Percentiles rank a stretch among this genome's conserved stretches.
These are phyloP conservation scores for Chionis minor DNA, from an alignment of 2,113 vertebrate genomes.

Conservation along the genomic window DNA sequence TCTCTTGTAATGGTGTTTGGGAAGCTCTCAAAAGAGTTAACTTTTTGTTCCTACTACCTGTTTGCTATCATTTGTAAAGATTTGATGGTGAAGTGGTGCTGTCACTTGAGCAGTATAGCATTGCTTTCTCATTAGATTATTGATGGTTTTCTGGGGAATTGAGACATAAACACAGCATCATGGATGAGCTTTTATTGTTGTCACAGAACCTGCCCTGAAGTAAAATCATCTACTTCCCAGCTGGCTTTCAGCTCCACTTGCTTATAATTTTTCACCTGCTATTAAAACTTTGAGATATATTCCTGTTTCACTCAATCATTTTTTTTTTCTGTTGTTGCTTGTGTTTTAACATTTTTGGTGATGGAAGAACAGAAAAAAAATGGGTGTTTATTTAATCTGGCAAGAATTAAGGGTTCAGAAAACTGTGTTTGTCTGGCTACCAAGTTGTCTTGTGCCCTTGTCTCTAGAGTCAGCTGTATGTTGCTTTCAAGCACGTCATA, in stretches of 20 bases:
- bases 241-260: conserved; percentile 39
- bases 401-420: not conserved
- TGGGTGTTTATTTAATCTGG: not conserved
- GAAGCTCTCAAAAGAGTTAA: conserved; percentile 26
- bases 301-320: conserved; percentile 29
- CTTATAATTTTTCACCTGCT: conserved; percentile 55
- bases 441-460: not conserved
- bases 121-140: conserved; percentile 63
- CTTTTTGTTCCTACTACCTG: conserved; percentile 22
- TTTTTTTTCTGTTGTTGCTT: not conserved
- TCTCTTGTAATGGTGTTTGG: not conserved
- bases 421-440: not conserved
- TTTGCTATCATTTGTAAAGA: conserved; percentile 37
- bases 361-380: not conserved
- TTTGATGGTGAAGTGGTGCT: conserved; percentile 40
- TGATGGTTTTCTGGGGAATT: conserved; percentile 67
- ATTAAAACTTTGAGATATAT: conserved; percentile 50
- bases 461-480: not conserved
- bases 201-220: conserved; percentile 50
- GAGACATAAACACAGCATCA: conserved; percentile 52
- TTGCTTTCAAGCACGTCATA: not conserved
- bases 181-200: conserved; percentile 53
- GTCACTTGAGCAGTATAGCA: conserved; percentile 49
- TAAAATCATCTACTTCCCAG: conserved; percentile 23
- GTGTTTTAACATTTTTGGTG: not conserved